phyloP scores from a whole-genome alignment of 2,888 invertebrate species.

The Horisme vitalbata region DNA sequence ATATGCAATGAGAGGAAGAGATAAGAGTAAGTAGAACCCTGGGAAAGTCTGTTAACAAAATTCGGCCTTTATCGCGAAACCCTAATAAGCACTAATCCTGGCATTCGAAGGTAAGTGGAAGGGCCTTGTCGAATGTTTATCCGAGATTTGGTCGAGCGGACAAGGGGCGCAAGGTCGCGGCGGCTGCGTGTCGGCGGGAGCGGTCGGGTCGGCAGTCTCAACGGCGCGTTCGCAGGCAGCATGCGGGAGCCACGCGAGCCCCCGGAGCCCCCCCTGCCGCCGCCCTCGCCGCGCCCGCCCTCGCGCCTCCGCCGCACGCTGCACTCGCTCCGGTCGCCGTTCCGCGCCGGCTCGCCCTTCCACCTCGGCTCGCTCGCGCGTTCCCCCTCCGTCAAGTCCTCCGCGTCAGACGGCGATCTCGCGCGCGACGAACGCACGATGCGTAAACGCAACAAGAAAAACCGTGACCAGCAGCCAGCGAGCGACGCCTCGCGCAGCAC shows the following conservation, averaged over 20 bases:
- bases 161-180: conserved; percentile 62
- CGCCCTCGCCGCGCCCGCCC: conserved; percentile 48
- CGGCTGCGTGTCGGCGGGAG: conserved; percentile 32
- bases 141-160: conserved; percentile 56
- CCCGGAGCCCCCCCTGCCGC: conserved; percentile 44
- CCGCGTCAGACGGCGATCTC: conserved; percentile 77
- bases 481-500: conserved; percentile 62
- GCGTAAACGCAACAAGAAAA: conserved; percentile 78
- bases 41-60: neutral
- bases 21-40: neutral
- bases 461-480: conserved; percentile 49
- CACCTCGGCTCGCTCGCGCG: conserved; percentile 76
- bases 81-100: conserved; percentile 24
- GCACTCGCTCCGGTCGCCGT: conserved; percentile 75
- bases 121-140: conserved; percentile 58
- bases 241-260: conserved; percentile 57
- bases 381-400: conserved; percentile 68
- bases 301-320: conserved; percentile 77
- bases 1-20: too few species aligned
- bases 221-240: conserved; percentile 57
- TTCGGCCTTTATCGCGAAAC: conserved; percentile 5
- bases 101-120: conserved; percentile 24
- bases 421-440: conserved; percentile 76
- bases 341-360: conserved; percentile 79
- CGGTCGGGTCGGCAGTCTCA: conserved; percentile 56